These are phyloP conservation scores for Serranus cabrilla DNA, from an alignment of 2,797 vertebrate genomes.

Conservation along the genomic window DNA sequence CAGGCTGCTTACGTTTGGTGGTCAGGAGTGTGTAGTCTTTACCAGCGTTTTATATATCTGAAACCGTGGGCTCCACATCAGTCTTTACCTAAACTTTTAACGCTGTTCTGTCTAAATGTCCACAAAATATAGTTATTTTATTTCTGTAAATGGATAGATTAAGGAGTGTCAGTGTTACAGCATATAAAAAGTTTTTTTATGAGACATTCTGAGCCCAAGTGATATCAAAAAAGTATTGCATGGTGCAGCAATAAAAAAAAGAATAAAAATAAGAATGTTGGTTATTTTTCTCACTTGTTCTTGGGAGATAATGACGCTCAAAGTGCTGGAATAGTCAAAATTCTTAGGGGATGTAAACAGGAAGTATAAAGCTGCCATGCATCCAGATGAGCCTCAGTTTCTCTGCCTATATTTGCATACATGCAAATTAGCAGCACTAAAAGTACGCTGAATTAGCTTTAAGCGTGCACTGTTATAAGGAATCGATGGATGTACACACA, in stretches of 20 bases:
- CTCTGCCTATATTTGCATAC: neutral
- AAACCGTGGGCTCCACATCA: neutral
- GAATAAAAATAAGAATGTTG: too few species aligned
- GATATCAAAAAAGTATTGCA: neutral
- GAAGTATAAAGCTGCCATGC: neutral
- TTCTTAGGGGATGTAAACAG: neutral
- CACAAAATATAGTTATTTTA: neutral
- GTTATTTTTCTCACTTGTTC: neutral
- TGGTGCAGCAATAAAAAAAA: neutral
- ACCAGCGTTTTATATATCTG: constrained; percentile 17
- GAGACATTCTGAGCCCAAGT: neutral
- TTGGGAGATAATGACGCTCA: neutral
- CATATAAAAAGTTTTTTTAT: neutral
- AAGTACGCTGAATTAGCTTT: neutral
- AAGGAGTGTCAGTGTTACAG: neutral
- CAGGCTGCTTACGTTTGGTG: constrained; percentile 43
- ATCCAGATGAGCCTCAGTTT: neutral
- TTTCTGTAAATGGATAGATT: neutral
- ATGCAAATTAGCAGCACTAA: neutral
- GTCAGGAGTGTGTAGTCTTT: constrained; percentile 56
- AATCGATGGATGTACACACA: neutral
- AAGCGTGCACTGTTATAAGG: neutral
- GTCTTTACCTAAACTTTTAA: neutral
- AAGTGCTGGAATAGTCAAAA: neutral
- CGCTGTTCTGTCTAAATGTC: neutral